Conservation (phyloP, 2,113 vertebrate species). For the Psephotus haematonotus region DNA sequence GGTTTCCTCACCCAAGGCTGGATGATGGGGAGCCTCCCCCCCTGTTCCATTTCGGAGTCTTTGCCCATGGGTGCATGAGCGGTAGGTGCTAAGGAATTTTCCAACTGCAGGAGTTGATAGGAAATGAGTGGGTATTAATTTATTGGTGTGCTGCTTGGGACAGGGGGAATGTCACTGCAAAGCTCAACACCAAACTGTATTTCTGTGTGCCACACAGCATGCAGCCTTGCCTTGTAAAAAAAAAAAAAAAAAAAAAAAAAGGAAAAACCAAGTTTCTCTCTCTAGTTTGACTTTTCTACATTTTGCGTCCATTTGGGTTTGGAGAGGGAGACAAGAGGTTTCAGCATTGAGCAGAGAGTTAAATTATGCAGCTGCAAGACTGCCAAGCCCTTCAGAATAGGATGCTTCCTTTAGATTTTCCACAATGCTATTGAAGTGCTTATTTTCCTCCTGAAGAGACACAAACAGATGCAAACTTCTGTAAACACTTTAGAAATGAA, state of each 20-base stretch:
- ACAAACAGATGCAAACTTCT: conserved; percentile 90
- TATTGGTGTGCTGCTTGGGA: conserved; percentile 6
- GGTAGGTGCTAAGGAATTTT: conserved; percentile 59
- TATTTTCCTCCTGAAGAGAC: conserved; percentile 89
- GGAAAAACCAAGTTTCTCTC: conserved; percentile 38
- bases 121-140: conserved; percentile 57
- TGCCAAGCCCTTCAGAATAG: conserved; percentile 76
- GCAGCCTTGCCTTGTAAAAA: conserved; percentile 15
- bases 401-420: conserved; percentile 80
- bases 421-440: conserved; percentile 88
- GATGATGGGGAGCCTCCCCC: not conserved
- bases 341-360: conserved; percentile 62
- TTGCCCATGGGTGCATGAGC: not conserved
- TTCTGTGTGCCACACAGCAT: conserved; percentile 53
- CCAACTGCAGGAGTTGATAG: conserved; percentile 54
- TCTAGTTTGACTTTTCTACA: conserved; percentile 70
- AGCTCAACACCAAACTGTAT: not conserved
- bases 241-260: not conserved
- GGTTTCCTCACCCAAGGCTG: not conserved
- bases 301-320: conserved; percentile 71
- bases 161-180: not conserved
- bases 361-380: conserved; percentile 80
- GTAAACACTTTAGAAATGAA: conserved; percentile 89
- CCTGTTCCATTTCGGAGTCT: not conserved
- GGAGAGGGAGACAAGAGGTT: conserved; percentile 75